These are phyloP conservation scores for Acyrthosiphon pisum DNA, from an alignment of 1,140 invertebrate genomes.

Conservation along the genomic window DNA sequence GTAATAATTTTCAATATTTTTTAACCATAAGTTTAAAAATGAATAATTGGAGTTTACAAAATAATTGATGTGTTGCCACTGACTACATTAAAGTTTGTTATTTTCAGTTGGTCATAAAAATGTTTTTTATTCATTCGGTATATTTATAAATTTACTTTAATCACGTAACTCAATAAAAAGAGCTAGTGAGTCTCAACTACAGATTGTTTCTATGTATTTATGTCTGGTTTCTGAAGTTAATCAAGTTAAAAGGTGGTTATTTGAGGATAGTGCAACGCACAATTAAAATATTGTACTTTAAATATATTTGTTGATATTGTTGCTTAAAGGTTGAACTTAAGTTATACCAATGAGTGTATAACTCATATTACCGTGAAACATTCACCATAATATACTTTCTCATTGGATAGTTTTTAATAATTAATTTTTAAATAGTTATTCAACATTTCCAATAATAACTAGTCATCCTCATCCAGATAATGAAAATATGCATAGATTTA, in stretches of 20 bases:
- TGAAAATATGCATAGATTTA: not conserved
- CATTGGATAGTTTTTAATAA: too few species aligned
- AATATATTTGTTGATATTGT: too few species aligned
- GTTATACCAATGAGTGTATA: not conserved
- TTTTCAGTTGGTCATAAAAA: not conserved
- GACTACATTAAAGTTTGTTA: slow-evolving; percentile 36
- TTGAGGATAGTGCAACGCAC: too few species aligned
- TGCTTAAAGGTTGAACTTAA: too few species aligned
- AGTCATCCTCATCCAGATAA: not conserved
- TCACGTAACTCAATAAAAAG: slow-evolving; percentile 33
- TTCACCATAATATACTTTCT: too few species aligned
- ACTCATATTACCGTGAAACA: not conserved
- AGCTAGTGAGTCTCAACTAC: not conserved
- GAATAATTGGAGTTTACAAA: slow-evolving; percentile 11
- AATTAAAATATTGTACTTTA: too few species aligned
- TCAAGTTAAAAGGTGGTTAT: too few species aligned
- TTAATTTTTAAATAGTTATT: too few species aligned
- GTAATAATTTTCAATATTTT: not conserved
- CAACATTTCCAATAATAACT: not conserved
- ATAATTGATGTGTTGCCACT: slow-evolving; percentile 13
- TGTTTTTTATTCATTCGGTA: not conserved
- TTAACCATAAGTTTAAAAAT: not conserved
- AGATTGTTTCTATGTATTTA: not conserved
- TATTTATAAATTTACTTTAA: slow-evolving; percentile 33
- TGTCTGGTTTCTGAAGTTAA: too few species aligned